Evolutionary conservation across 1,140 invertebrate genomes (phyloP), one percentile per base, ranked within the genome.

Genomic region (Solenopsis invicta): DNA sequence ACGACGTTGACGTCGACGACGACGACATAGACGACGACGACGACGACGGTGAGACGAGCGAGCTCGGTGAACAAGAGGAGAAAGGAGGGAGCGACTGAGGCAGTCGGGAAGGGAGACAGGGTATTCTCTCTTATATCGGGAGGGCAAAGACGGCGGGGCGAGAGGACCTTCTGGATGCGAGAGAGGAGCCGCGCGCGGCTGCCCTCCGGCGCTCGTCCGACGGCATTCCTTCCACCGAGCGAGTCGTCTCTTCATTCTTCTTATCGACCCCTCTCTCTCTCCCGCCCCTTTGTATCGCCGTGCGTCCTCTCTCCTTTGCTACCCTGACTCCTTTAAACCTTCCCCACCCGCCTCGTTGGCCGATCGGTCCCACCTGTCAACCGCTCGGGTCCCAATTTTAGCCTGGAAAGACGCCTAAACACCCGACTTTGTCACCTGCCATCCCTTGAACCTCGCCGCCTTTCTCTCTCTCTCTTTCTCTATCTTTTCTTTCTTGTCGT

Each of bases 161-260:
- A 50, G 74, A 85, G 82, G 81, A 52, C 34, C 67, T 85, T 86
- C 87, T 69, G 77, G 88, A 86, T 88, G 85, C 74, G 87, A 90
- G 87, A 75, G 88, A 89, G 85, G 67, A 92, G 88, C 72, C 75
- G 86, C 87, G 76, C 81, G 84, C 75, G 80, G 88, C 87, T 93
- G 92, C 93, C 94, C 93, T 93, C 90, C 91, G 93, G 95, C 94
- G 95, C 94, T 95, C 94, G 95, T 95, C 94, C 94, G 94, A 95
- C 95, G 94, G 94, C 95, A 95, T 95, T 95, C 95, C 94, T 95
- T 92, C 92, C 78, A 86, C 87, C 67, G 82, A 88, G 64, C 88
- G 86, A 90, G 87, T 92, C 87, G 88, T 82, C 92, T 93, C 92
- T 93, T 93, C 93, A 90, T 93, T 91, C 93, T 94, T 94, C 94